phyloP scores from a whole-genome alignment of 2,113 vertebrate species.

The Helogale parvula region DNA sequence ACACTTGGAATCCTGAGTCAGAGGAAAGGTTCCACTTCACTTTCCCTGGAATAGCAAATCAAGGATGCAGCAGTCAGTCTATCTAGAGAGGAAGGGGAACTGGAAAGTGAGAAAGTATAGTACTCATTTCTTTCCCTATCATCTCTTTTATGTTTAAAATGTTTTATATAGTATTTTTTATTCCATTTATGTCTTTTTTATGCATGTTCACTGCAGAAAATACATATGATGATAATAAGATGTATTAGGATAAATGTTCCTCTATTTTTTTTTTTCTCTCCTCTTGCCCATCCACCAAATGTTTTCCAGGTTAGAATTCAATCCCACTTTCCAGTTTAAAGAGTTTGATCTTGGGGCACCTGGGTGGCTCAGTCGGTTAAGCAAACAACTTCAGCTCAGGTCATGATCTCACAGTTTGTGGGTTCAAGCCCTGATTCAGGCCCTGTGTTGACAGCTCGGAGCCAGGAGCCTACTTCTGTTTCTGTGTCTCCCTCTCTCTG shows the following conservation, averaged over 20 bases:
- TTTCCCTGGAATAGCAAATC: conserved; percentile 65
- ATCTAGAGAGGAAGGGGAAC: background rate
- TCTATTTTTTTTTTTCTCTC: background rate
- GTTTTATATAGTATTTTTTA: conserved; percentile 18
- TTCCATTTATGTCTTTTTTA: background rate
- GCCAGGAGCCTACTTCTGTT: no score
- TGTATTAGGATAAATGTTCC: background rate
- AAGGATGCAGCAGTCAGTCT: background rate
- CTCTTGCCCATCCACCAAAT: background rate
- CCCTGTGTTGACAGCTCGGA: no score
- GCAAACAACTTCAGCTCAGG: no score
- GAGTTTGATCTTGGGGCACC: background rate
- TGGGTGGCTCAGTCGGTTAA: no score
- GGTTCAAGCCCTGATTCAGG: no score
- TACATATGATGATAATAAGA: background rate
- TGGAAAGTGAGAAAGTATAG: background rate
- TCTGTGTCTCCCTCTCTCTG: no score
- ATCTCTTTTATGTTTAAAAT: conserved; percentile 25
- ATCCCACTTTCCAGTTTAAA: background rate
- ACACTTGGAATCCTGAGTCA: conserved; percentile 64
- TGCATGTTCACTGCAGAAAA: background rate
- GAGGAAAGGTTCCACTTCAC: conserved; percentile 51
- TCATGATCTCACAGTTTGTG: no score
- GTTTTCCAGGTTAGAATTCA: background rate
- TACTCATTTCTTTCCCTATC: conserved; percentile 10